A percentile compares a stretch with the other conserved stretches of the same genome.
phyloP scores from a whole-genome alignment of 2,888 invertebrate genomes.

The Pandemis heparana region DNA sequence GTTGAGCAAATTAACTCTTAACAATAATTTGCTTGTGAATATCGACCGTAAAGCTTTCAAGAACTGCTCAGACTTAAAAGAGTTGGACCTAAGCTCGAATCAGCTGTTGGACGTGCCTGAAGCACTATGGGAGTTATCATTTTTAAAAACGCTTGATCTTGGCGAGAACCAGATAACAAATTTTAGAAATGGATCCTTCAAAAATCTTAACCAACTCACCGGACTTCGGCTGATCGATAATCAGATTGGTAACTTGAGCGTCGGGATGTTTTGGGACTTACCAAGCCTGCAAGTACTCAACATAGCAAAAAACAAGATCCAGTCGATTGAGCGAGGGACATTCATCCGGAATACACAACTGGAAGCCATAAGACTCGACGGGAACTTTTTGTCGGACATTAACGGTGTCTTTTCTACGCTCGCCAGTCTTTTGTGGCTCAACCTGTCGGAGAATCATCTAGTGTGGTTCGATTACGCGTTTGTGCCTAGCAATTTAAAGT shows the following conservation, averaged over 20 bases:
- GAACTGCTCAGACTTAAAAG: conserved; percentile 95
- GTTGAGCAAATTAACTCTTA: conserved; percentile 92
- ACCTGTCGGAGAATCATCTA: conserved; percentile 95
- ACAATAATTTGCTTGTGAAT: conserved; percentile 93
- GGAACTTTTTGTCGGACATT: conserved; percentile 94
- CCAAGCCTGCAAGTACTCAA: conserved; percentile 94
- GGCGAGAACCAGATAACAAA: conserved; percentile 96
- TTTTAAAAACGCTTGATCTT: conserved; percentile 95
- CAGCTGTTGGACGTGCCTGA: conserved; percentile 93
- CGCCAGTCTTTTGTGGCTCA: conserved; percentile 93
- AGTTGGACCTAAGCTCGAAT: conserved; percentile 95
- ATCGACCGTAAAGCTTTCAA: conserved; percentile 93
- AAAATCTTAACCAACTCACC: conserved; percentile 93
- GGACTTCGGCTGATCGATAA: conserved; percentile 96
- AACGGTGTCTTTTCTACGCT: conserved; percentile 95
- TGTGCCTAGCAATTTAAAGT: conserved; percentile 94
- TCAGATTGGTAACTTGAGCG: conserved; percentile 93
- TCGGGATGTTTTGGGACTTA: conserved; percentile 95
- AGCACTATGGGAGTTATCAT: conserved; percentile 92
- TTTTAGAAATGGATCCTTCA: conserved; percentile 94
- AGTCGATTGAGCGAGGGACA: conserved; percentile 93
- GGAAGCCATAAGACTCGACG: conserved; percentile 94
- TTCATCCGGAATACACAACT: conserved; percentile 93
- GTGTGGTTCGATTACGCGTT: conserved; percentile 98
- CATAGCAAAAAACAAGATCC: conserved; percentile 95